phyloP scores from a whole-genome alignment of 2,888 invertebrate genomes.

The Phengaris alcon region DNA sequence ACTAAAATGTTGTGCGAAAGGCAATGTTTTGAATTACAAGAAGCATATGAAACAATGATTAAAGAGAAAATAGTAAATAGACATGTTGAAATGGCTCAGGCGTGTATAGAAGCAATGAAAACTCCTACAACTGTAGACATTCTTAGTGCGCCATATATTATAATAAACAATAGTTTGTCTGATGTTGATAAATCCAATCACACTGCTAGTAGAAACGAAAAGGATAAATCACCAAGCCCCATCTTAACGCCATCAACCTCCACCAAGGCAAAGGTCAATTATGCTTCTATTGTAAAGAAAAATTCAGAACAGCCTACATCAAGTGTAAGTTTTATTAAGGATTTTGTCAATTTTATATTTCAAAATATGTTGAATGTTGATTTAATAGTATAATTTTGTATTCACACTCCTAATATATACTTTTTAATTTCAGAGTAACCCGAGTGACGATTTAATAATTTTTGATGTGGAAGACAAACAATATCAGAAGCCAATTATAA shows the following conservation, averaged over 20 bases:
- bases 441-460: constrained; percentile 61
- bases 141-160: constrained; percentile 54
- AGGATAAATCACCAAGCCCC: constrained; percentile 53
- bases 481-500: constrained; percentile 53
- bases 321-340: constrained; percentile 55
- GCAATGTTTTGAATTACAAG: constrained; percentile 57
- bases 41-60: constrained; percentile 52
- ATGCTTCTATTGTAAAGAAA: constrained; percentile 63
- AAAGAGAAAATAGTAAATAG: constrained; percentile 56
- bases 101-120: constrained; percentile 63
- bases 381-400: not conserved
- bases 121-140: constrained; percentile 57
- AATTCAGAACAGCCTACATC: constrained; percentile 54
- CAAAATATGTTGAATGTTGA: not conserved
- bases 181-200: constrained; percentile 49
- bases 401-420: constrained; percentile 18
- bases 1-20: constrained; percentile 64
- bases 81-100: constrained; percentile 66
- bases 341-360: not conserved
- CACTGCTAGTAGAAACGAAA: constrained; percentile 48
- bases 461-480: constrained; percentile 68
- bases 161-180: constrained; percentile 49
- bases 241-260: constrained; percentile 48
- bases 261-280: constrained; percentile 53
- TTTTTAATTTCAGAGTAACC: constrained; percentile 54